Base-by-base conservation (phyloP, 2,888 invertebrate species). In the Hypselothyrea guttata region DNA sequence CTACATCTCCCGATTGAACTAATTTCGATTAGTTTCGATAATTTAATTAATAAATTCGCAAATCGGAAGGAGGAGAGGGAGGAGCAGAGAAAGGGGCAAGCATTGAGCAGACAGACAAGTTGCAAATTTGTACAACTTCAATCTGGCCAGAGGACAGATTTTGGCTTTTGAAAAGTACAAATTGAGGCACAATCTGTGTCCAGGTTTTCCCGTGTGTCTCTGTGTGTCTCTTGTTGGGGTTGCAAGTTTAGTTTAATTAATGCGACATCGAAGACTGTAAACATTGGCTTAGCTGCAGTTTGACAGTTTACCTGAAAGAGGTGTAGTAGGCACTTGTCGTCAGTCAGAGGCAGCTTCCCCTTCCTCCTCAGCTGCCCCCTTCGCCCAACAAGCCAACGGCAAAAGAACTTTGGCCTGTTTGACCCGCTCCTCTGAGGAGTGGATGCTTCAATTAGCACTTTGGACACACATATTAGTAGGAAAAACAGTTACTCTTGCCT, bases 231-330 rank as follows among this genome's bases (percentile, higher is more conserved):
- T 42, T 22, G 55, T 46, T 31, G 42, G 57, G 58, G 54, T 70
- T 55, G 62, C 75, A 71, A 78, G 74, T 81, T 76, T 76, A 78
- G 83, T 84, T 84, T 84, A 84, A 86, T 84, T 84, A 84, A 84
- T 86, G 72, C 84, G 65, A 71, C 81, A 75, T 70, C 78, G 71
- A 65, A 63, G 69, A 48, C 65, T 81, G 86, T 81, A 64, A 85
- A 81, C 84, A 78, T 63, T 63, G 11, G 34, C 48, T 34, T 16
- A 40, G 51, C 27, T 4, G 16, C 83, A 56, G 63, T 57, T 73
- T 86, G 84, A 84, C 84, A 84, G 87, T 74, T 78, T 86, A 84
- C 87, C 76, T 63, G 83, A 86, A 84, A 84, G 75, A 78, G 84
- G 84, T 86, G 87, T 82, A 78, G 71, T 82, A 78, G 71, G 56